Evolutionary conservation across 2,113 vertebrate species (phyloP), one percentile per base, ranked within the genome.

Genomic region (Hemiprocne comata): DNA sequence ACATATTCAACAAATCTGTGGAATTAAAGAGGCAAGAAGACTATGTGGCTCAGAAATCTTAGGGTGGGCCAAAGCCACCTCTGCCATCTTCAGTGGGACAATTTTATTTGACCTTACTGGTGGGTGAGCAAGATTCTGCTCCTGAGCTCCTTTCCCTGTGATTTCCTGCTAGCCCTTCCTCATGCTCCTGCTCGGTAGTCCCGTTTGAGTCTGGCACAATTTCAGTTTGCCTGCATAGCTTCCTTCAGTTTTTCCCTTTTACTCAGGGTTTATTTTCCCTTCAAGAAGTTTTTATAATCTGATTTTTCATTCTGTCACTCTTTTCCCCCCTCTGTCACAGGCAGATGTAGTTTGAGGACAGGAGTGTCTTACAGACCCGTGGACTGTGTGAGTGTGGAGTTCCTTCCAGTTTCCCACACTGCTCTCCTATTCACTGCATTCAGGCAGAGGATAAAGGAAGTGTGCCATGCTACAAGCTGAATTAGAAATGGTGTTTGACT

Each of bases 391-490:
- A 97, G 97, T 97, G 85, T 96, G 84, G 98, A 97, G 97, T 96
- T 97, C 94, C 96, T 97, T 97, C 96, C 95, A 97, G 98, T 98
- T 99, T 99, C 97, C 99, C 99, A 99, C 98, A 99, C 98, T 94
- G 97, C 94, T 90, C 98, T 91, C 87, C 98, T 91, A 98, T 98
- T 98, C 98, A 98, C 82, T 65, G 94, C 97, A 97, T 98, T 98
- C 96, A 97, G 95, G 96, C 94, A 0, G 73, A 55, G 97, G 87
- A 99, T 98, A 99, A 99, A 98, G 97, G 98, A 99, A 98, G 99
- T 98, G 99, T 99, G 99, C 99, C 98, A 98, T 98, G 98, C 98
- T 99, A 99, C 98, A 98, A 98, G 98, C 98, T 98, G 98, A 98
- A 98, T 99, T 99, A 99, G 98, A 98, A 97, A 98, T 95, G 98